Evolutionary conservation across 2,888 invertebrate species (phyloP), one percentile per base, ranked within the genome.

Genomic region (Eucera pruinosa): DNA sequence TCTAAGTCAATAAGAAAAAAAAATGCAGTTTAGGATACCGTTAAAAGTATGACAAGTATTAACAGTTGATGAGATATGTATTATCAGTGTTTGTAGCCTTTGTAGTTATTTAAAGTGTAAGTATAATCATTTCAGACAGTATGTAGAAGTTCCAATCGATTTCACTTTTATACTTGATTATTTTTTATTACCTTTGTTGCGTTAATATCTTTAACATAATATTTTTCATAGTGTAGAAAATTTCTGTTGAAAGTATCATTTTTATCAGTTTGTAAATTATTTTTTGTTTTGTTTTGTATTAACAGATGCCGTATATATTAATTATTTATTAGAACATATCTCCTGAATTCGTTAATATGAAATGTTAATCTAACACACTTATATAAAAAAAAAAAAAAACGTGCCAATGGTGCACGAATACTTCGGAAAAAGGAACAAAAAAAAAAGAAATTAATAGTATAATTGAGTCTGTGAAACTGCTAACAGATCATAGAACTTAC

Each of bases 21-120:
- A 69, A 66, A 60, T 64, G 62, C 81, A 78, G 70, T 74, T 81
- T 73, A 70, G 73, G 70, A 62, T 78, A 81, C 65, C 27, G 18
- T 65, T 64, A 64, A 72, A 68, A 61, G 47, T 80, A 68, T 66
- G 67, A 80, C 69, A 64, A 66, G 64, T 74, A 67, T 78, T 60
- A 61, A 61, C 48, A 61, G 60, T 61, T 45, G 18, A 23, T 61
- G 47, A 61, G n/a, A 61, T 61, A 47, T 47, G 47, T 61, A 47
- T 4, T 25, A 62, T 36, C 36, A 48, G 13, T 62, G 48, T 36
- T 47, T 39, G 6, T 18, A 33, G 60, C 54, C 48, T 66, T 58
- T 64, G 33, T 47, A 69, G 52, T 18, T 58, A 39, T 58, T 65
- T 66, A 62, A 18, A 36, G 62, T 48, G 58, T 36, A 20, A 50